These are phyloP conservation scores for Lycia hirtaria DNA, from an alignment of 2,888 invertebrate species.

Conservation along the genomic window DNA sequence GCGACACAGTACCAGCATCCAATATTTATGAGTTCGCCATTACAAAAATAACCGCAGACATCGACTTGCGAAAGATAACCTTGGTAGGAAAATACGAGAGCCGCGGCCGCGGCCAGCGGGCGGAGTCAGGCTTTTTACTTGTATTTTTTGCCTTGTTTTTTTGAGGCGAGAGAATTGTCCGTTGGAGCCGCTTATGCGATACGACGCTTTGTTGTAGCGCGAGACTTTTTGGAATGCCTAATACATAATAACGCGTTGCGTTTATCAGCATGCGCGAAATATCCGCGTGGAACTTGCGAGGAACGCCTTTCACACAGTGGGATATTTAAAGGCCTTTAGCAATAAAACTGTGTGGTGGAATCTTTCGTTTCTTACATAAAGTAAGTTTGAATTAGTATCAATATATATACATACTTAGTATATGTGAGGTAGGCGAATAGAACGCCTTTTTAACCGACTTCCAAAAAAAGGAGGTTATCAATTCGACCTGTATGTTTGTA, in stretches of 20 bases:
- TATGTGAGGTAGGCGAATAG: too few species aligned
- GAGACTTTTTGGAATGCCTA: constrained; percentile 28
- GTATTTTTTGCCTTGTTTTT: constrained; percentile 50
- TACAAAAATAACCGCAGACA: constrained; percentile 36
- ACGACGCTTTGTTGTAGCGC: constrained; percentile 35
- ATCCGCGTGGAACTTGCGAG: not conserved
- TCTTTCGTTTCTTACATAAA: too few species aligned
- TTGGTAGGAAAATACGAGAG: constrained; percentile 62
- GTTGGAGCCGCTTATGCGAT: constrained; percentile 49
- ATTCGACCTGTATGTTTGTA: too few species aligned
- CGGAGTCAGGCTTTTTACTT: constrained; percentile 45
- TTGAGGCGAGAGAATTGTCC: constrained; percentile 43
- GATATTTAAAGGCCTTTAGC: too few species aligned
- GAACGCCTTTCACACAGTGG: not conserved
- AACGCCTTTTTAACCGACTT: too few species aligned
- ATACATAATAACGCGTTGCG: constrained; percentile 22
- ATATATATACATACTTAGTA: too few species aligned
- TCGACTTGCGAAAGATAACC: constrained; percentile 62
- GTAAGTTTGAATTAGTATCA: too few species aligned
- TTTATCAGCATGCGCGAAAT: constrained; percentile 20
- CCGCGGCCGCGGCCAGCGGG: constrained; percentile 34
- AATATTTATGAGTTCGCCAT: constrained; percentile 35
- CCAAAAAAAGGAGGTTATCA: too few species aligned
- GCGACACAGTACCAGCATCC: constrained; percentile 26
- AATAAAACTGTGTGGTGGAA: too few species aligned